Evolutionary conservation across 2,888 invertebrate genomes (phyloP).

Genomic region (Trimorus sp.): DNA sequence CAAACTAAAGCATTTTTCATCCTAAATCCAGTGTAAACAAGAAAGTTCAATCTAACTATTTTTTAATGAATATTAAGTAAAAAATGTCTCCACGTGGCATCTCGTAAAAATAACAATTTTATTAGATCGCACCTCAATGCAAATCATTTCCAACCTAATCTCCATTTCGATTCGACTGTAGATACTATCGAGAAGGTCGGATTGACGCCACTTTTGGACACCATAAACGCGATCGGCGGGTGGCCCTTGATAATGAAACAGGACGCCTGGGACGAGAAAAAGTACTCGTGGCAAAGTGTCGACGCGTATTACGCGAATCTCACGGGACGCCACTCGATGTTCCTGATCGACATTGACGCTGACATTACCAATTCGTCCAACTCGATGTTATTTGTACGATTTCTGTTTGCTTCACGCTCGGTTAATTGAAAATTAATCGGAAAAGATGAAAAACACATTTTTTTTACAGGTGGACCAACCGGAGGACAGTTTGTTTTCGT

Average conservation of each 20-base stretch:
- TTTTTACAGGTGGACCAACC: constrained; percentile 51
- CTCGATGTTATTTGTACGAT: constrained; percentile 22
- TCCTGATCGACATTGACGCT: constrained; percentile 20
- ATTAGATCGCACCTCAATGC: too few species aligned
- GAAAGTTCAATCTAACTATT: too few species aligned
- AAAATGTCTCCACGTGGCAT: too few species aligned
- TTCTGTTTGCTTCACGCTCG: neutral
- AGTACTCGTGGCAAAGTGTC: constrained; percentile 48
- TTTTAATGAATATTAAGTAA: too few species aligned
- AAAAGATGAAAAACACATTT: neutral
- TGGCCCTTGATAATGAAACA: constrained; percentile 46
- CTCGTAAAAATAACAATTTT: too few species aligned
- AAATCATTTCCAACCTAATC: too few species aligned
- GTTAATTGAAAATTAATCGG: too few species aligned
- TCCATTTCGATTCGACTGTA: constrained; percentile 4
- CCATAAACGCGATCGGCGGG: constrained; percentile 43
- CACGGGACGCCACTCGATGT: constrained; percentile 21
- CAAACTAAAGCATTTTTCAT: too few species aligned
- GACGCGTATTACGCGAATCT: constrained; percentile 38
- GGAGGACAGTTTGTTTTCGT: constrained; percentile 14
- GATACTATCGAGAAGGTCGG: constrained; percentile 38
- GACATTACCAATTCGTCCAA: constrained; percentile 38
- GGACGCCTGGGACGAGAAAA: constrained; percentile 17
- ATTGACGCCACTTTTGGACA: constrained; percentile 29
- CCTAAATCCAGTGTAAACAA: too few species aligned